Base-by-base conservation (phyloP, 2,113 vertebrate species). In the Cochlearius cochlearius region DNA sequence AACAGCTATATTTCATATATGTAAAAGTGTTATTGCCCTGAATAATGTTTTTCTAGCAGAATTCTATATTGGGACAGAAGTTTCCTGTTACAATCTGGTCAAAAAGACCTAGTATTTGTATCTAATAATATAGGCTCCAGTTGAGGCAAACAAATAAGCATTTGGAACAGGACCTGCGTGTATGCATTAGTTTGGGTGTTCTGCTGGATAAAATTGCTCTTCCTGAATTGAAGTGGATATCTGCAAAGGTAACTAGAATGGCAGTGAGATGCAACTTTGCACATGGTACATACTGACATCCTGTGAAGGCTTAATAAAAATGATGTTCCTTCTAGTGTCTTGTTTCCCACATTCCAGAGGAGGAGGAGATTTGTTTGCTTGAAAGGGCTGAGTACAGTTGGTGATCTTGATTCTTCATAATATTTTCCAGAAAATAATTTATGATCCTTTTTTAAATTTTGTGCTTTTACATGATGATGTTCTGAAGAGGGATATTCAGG, bases 401-500 rank as follows among this genome's bases (percentile, higher is more conserved):
- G 41, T 83, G 38, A 20, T 56, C 26, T 62, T 80, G 36, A 85
- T 64, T 75, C 30, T 58, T 84, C 27, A 76, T 56, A 56, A 67
- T 89, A 55, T 81, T 86, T 85, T 82, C 39, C 66, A 60, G 63
- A 91, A 86, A 74, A 81, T 64, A 80, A 67, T 59, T 47, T 68
- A 30, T 5, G 0, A 30, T 69, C 4, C 9, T 55, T 59, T 78
- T 68, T 26, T 11, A 20, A 49, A 47, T 52, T n/a, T 56, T 89
- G 43, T 77, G 49, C 34, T 14, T 80, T 89, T 9, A 3, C 27
- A 47, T 84, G 45, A 64, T 36, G 5, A 26, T 73, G 27, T 80
- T 84, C 49, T 34, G 15, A 80, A 73, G 36, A 52, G 20, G 27
- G 17, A 43, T 92, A 49, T 34, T 80, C 26, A 23, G 53, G 9